Evolutionary conservation across 2,113 vertebrate genomes (phyloP).

Genomic region (Toxotes jaculatrix): DNA sequence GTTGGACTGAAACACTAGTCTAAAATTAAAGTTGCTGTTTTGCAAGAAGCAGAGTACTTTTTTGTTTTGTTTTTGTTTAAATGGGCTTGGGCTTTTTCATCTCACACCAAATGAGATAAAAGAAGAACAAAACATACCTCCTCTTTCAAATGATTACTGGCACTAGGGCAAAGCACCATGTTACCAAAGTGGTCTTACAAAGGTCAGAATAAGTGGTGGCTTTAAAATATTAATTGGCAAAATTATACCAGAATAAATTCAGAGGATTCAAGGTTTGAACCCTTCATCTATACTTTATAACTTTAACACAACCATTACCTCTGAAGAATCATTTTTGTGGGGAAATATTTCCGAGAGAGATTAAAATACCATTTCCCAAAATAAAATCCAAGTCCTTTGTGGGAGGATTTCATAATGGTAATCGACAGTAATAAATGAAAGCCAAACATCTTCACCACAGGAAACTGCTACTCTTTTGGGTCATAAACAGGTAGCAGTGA

Average conservation of each 20-base stretch:
- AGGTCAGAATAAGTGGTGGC: not conserved
- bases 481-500: constrained; percentile 76
- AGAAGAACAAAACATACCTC: constrained; percentile 10
- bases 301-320: constrained; percentile 29
- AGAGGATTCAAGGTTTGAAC: not conserved
- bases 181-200: not conserved
- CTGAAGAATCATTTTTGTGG: constrained; percentile 16
- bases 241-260: constrained; percentile 2
- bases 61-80: no score
- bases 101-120: constrained; percentile 14
- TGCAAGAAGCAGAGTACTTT: not conserved
- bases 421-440: constrained; percentile 71
- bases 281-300: constrained; percentile 15
- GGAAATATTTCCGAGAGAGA: constrained; percentile 45
- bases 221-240: constrained; percentile 10
- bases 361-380: constrained; percentile 42
- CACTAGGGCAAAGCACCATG: not conserved
- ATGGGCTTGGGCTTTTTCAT: constrained; percentile 13
- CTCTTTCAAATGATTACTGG: constrained; percentile 8
- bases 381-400: constrained; percentile 33
- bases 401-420: constrained; percentile 51
- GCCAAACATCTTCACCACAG: constrained; percentile 45
- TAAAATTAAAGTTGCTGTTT: constrained; percentile 24
- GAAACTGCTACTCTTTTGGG: constrained; percentile 62
- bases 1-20: not conserved